Percentiles rank a stretch among this genome's conserved stretches.
Evolutionary conservation across 1,140 invertebrate species (phyloP).

Genomic region (Hycleus phaleratus): DNA sequence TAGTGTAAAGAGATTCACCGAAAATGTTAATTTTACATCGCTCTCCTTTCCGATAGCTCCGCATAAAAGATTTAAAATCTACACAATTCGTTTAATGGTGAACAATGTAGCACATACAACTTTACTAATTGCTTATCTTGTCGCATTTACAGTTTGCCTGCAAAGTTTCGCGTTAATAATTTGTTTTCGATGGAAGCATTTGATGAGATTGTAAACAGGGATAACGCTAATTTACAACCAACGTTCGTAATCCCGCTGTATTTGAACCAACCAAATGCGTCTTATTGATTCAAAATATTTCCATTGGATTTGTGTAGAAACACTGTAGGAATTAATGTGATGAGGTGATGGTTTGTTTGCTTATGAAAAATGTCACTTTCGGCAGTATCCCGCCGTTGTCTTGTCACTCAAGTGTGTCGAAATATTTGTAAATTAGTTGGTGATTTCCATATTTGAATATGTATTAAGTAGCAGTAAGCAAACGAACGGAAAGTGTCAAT

Average conservation of each 20-base stretch:
- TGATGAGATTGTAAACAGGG: conserved; percentile 7
- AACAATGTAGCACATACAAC: conserved; percentile 9
- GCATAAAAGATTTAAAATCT: background rate
- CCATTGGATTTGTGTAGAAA: too few species aligned
- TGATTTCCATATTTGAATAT: conserved; percentile 27
- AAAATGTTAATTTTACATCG: conserved; percentile 1
- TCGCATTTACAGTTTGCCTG: conserved; percentile 13
- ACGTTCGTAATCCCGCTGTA: too few species aligned
- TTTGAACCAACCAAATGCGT: too few species aligned
- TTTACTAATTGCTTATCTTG: conserved; percentile 16
- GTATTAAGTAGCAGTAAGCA: conserved; percentile 18
- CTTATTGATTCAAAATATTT: too few species aligned
- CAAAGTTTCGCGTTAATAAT: conserved; percentile 12
- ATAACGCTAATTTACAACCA: conserved; percentile 7
- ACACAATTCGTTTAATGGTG: conserved; percentile 13
- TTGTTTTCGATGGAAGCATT: conserved; percentile 12
- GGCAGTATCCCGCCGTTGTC: background rate
- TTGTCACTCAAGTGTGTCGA: conserved; percentile 19
- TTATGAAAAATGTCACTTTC: too few species aligned
- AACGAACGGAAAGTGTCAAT: conserved; percentile 25
- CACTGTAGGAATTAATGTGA: too few species aligned
- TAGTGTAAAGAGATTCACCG: background rate
- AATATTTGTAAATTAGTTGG: conserved; percentile 20
- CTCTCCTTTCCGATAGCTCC: background rate
- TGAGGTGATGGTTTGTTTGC: too few species aligned